Evolutionary conservation across 1,140 invertebrate species (phyloP).

Genomic region (Calosoma granatense): DNA sequence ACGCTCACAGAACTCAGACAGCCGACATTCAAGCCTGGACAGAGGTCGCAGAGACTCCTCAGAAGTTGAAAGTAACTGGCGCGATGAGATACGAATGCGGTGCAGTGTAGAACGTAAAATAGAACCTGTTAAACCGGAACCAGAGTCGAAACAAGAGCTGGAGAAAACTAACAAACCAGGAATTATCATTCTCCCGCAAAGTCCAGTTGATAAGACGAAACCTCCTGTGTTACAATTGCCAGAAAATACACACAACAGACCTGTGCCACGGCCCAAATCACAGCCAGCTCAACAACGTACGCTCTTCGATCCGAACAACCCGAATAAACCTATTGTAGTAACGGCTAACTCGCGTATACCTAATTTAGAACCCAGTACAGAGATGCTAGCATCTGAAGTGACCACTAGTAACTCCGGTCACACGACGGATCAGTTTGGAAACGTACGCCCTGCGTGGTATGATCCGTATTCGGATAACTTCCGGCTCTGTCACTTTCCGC

Average conservation of each 20-base stretch:
- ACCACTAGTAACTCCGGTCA: constrained; percentile 21
- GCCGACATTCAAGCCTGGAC: constrained; percentile 30
- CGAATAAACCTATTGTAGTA: constrained; percentile 55
- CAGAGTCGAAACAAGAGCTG: not conserved
- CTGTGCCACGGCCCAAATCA: constrained; percentile 22
- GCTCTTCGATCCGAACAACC: constrained; percentile 59
- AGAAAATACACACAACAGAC: constrained; percentile 19
- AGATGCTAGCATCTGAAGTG: constrained; percentile 21
- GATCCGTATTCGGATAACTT: constrained; percentile 43
- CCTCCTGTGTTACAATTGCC: constrained; percentile 36
- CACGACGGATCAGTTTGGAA: constrained; percentile 39
- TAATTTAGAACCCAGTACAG: constrained; percentile 18
- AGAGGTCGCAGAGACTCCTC: constrained; percentile 17
- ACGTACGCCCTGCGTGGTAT: constrained; percentile 42
- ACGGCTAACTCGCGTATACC: constrained; percentile 36
- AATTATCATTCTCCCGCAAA: constrained; percentile 11
- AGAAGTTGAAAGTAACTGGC: constrained; percentile 9
- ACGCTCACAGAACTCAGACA: constrained; percentile 21
- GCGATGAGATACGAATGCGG: not conserved
- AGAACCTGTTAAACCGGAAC: not conserved
- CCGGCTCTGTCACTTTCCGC: constrained; percentile 38
- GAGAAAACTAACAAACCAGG: not conserved
- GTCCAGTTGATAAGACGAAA: constrained; percentile 22
- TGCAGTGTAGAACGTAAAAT: not conserved
- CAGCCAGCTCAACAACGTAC: constrained; percentile 36